A percentile compares a stretch with the other conserved stretches of the same genome.
Conservation (phyloP, 1,140 invertebrate genomes). For the Epicauta chinensis region DNA sequence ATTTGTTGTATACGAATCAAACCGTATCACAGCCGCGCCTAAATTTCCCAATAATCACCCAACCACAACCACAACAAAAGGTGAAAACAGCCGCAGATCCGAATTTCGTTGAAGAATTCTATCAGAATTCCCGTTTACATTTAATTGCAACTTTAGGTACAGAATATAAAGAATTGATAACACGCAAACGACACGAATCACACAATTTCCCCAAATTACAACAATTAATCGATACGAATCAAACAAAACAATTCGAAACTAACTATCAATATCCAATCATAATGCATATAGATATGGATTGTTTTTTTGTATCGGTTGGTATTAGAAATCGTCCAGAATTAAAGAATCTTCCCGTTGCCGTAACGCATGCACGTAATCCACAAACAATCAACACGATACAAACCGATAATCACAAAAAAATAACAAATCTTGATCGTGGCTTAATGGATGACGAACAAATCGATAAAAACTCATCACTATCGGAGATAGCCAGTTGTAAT, state of each 20-base stretch:
- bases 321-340: constrained; percentile 77
- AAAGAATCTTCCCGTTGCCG: constrained; percentile 79
- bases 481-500: constrained; percentile 93
- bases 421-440: constrained; percentile 15
- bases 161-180: constrained; percentile 82
- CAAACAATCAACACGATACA: too few relatives aligned
- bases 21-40: constrained; percentile 50
- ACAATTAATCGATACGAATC: too few relatives aligned
- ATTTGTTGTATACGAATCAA: constrained; percentile 65
- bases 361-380: constrained; percentile 74
- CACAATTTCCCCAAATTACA: constrained; percentile 45
- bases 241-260: too few relatives aligned
- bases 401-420: constrained; percentile 16
- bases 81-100: constrained; percentile 59
- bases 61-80: neutral
- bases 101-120: constrained; percentile 86
- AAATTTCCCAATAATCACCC: constrained; percentile 25
- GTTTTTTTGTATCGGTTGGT: constrained; percentile 97
- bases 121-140: constrained; percentile 88
- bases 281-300: constrained; percentile 99
- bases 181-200: constrained; percentile 60
- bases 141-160: constrained; percentile 88
- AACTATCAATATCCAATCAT: constrained; percentile 45
- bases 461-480: constrained; percentile 67
- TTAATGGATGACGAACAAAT: constrained; percentile 11